Evolutionary conservation across 2,113 vertebrate species (phyloP).

Genomic region (Eulacestoma nigropectus): DNA sequence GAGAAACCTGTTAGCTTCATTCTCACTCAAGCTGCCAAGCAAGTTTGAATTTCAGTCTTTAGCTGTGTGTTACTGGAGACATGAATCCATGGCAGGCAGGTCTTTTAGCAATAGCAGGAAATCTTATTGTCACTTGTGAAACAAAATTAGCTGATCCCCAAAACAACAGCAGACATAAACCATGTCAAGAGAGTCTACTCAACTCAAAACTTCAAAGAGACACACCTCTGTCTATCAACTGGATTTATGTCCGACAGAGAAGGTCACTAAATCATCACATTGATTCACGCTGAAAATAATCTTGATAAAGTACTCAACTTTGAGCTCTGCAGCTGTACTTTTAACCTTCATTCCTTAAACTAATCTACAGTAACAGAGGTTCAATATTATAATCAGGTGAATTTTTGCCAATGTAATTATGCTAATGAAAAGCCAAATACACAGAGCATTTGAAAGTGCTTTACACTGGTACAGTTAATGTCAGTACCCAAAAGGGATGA

Average conservation of each 20-base stretch:
- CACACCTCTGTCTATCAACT: not conserved
- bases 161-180: not conserved
- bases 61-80: not conserved
- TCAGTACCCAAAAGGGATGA: not conserved
- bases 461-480: not conserved
- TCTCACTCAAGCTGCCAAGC: not conserved
- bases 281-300: not conserved
- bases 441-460: not conserved
- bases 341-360: not conserved
- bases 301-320: not conserved
- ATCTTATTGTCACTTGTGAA: not conserved
- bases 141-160: not conserved
- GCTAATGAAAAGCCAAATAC: not conserved
- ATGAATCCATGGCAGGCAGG: not conserved
- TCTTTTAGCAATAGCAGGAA: not conserved
- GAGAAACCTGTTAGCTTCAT: constrained; percentile 26
- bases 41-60: not conserved
- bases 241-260: not conserved
- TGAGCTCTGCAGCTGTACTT: not conserved
- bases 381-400: not conserved
- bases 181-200: not conserved
- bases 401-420: not conserved
- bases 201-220: not conserved
- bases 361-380: not conserved
- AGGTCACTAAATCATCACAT: not conserved